Base-by-base conservation (phyloP, 2,888 invertebrate genomes). In the Tenthredo amoena region DNA sequence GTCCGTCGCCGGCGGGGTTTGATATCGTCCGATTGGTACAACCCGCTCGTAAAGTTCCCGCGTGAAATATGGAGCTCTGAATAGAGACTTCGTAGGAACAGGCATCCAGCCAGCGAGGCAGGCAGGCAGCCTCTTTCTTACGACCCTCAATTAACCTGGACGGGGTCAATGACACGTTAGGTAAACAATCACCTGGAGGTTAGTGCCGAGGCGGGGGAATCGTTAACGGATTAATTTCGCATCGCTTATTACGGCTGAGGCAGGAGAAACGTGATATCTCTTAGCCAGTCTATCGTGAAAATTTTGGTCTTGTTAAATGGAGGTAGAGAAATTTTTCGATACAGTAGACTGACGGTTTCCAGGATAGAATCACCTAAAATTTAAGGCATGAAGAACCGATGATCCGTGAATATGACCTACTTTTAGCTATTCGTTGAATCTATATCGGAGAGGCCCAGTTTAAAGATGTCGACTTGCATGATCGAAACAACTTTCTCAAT, bases 201-300 rank as follows among this genome's bases (percentile, higher is more conserved):
- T 34, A 37, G 34, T 31, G 18, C 26, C 62, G 62, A 62, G 40
- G 21, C 40, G 43, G 68, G 9, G 21, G 74, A 74, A 74, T 74
- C 74, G 74, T 74, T 74, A 74, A 74, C 74, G 74, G 43, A 74
- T 74, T 74, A 74, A 74, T 74, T 74, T 74, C 74, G 74, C 74
- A 21, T 74, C 74, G 74, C 21, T 74, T 74, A 43, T n/a, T 68
- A 40, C 74, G 40, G 74, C 43, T 21, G 26, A 74, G 26, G 68
- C 34, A 68, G 34, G 12, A 31, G 74, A 74, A 74, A 74, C 43
- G n/a, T 31, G 74, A 74, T 74, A 74, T 74, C 12, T 40, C 26
- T 74, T 43, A 6, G 74, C 10, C 74, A 74, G 74, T 74, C 40
- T 43, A 4, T 43, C 74, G 74, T 74, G 74, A 74, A 74, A 40